Evolutionary conservation across 92 coral and sea anemone genomes (phyloP), one percentile per base, ranked within the genome.

Genomic region (Actinostola sp.): DNA sequence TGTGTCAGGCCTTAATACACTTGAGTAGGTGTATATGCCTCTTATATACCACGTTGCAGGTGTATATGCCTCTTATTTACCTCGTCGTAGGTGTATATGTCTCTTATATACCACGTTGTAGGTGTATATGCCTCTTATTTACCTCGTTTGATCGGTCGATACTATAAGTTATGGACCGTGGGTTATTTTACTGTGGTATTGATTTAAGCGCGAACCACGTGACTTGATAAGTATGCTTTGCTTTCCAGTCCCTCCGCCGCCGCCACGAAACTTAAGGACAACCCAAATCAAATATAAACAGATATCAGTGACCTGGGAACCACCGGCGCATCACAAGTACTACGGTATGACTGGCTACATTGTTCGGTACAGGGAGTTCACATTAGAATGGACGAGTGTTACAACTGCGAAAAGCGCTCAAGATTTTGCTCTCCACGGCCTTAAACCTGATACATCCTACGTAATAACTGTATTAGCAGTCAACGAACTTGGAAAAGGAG

Each of bases 211-310:
- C 42, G 42, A 36, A 4, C 53, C 6, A 7, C 53, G 45, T 50
- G 24, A 50, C 17, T 54, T 54, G 11, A 19, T 10, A n/a, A 0
- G 21, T 27, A 30, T 16, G 42, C 6, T 13, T 46, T 46, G 4
- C n/a, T 46, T 6, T 44, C 57, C 54, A 66, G 72, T 66, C 21
- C 72, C 72, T 28, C 72, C 72, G 10, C 72, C 72, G 12, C 39
- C 72, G 15, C 72, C 72, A 27, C 32, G 41, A 27, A 46, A 46
- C 21, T 41, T 46, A 19, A 64, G 8, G 23, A 24, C 14, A 28
- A 39, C 34, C 15, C 19, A 27, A 7, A 43, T 44, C 34, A 25
- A 45, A 29, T 1, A 19, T 1, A 48, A 43, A 30, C 58, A 66
- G 41, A 20, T 66, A 8, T 46, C 58, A 16, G 14, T 66, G 32